These are phyloP conservation scores for Latrodectus hesperus DNA, from an alignment of 2,888 invertebrate species.

Conservation along the genomic window DNA sequence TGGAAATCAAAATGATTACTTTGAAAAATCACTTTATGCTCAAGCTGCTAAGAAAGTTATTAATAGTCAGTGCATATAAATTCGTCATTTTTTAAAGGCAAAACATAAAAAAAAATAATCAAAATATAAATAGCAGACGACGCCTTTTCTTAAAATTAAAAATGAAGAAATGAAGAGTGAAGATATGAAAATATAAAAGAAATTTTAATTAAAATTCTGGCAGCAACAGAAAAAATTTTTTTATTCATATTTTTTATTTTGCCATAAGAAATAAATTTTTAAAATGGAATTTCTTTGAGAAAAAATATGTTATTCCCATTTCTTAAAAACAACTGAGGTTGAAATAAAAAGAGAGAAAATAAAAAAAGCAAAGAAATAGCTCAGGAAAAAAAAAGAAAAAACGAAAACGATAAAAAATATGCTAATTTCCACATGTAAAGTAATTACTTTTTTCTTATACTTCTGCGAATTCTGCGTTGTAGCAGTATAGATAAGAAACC, in stretches of 20 bases:
- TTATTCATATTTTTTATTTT: slow-evolving; percentile 11
- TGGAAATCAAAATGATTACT: neutral
- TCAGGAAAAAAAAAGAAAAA: slow-evolving; percentile 3
- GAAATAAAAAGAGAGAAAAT: slow-evolving; percentile 29
- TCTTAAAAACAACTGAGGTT: slow-evolving; percentile 45
- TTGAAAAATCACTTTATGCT: slow-evolving; percentile 9
- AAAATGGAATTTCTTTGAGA: slow-evolving; percentile 7
- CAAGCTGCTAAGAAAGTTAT: slow-evolving; percentile 18
- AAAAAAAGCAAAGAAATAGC: slow-evolving; percentile 8
- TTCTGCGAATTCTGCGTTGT: slow-evolving; percentile 12
- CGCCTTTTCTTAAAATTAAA: slow-evolving; percentile 31
- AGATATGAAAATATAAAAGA: slow-evolving; percentile 19
- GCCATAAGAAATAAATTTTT: slow-evolving; percentile 31
- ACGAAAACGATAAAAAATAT: slow-evolving; percentile 24
- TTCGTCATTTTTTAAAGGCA: slow-evolving; percentile 26
- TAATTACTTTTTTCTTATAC: slow-evolving; percentile 62
- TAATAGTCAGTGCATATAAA: neutral
- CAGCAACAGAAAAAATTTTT: slow-evolving; percentile 12
- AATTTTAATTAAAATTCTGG: slow-evolving; percentile 61
- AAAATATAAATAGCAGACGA: slow-evolving; percentile 9
- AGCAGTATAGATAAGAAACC: neutral
- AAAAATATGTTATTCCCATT: slow-evolving; percentile 50
- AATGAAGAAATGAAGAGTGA: slow-evolving; percentile 7
- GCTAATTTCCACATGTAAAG: slow-evolving; percentile 61
- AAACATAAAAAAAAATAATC: neutral